Conservation (phyloP, 2,797 vertebrate species). For the Eurystomus glaucurus region DNA sequence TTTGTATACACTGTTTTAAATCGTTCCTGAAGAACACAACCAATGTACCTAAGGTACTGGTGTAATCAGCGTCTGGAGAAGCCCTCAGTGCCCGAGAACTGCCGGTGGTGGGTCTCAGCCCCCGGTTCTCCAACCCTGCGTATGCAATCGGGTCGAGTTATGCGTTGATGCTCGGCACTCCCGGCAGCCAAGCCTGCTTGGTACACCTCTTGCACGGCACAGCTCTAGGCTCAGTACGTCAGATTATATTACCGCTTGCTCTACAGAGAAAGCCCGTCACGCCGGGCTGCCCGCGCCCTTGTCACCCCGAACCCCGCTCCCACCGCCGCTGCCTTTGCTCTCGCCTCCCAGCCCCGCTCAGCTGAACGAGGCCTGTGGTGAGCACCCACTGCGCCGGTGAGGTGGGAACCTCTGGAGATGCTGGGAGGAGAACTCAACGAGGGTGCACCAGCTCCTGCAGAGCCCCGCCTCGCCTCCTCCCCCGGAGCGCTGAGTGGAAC, state of each 20-base stretch:
- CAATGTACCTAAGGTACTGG: rapidly evolving
- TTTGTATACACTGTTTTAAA: neutral
- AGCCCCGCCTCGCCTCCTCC: neutral
- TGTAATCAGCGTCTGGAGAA: neutral
- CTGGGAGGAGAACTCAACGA: neutral
- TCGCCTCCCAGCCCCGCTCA: neutral
- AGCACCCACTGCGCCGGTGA: neutral
- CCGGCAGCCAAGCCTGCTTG: neutral
- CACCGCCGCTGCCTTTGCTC: neutral
- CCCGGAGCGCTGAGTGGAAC: neutral
- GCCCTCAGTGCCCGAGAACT: rapidly evolving
- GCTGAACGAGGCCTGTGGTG: neutral
- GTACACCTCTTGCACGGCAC: neutral
- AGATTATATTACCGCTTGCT: too few species aligned
- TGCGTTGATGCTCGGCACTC: neutral
- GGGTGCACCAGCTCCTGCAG: neutral
- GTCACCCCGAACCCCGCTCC: neutral
- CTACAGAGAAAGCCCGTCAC: neutral
- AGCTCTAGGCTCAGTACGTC: neutral
- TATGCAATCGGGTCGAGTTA: neutral
- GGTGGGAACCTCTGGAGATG: neutral
- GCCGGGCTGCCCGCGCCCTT: neutral
- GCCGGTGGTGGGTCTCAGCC: neutral
- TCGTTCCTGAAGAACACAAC: neutral
- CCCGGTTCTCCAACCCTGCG: neutral